Evolutionary conservation across 2,113 vertebrate genomes (phyloP).

Genomic region (Ceuthmochares aereus): DNA sequence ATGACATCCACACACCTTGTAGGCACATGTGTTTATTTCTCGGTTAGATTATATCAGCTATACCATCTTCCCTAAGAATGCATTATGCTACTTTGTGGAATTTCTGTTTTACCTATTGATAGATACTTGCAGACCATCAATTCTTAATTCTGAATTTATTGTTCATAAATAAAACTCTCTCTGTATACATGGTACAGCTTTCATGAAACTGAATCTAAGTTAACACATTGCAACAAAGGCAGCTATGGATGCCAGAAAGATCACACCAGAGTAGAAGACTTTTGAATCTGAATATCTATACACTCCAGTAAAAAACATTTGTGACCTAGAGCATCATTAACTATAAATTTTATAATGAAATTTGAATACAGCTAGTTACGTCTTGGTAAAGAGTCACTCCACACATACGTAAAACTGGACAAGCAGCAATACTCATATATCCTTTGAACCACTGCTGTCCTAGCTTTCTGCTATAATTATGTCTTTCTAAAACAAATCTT

Average conservation of each 20-base stretch:
- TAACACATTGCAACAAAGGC: neutral
- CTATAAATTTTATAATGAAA: neutral
- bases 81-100: neutral
- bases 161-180: neutral
- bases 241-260: neutral
- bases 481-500: conserved; percentile 31
- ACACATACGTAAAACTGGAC: neutral
- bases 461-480: neutral
- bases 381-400: neutral
- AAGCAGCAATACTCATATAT: neutral
- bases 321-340: neutral
- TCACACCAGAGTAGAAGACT: neutral
- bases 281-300: neutral
- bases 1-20: neutral
- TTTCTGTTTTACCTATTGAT: neutral
- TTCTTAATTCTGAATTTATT: neutral
- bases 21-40: neutral
- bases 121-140: neutral
- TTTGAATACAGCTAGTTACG: neutral
- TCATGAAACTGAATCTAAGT: neutral
- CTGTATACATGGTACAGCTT: neutral
- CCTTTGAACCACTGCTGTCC: neutral
- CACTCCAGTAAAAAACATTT: neutral
- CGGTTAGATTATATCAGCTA: neutral
- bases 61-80: neutral